Evolutionary conservation across 2,113 vertebrate genomes (phyloP), one percentile per base, ranked within the genome.

Genomic region (Pongo pygmaeus): DNA sequence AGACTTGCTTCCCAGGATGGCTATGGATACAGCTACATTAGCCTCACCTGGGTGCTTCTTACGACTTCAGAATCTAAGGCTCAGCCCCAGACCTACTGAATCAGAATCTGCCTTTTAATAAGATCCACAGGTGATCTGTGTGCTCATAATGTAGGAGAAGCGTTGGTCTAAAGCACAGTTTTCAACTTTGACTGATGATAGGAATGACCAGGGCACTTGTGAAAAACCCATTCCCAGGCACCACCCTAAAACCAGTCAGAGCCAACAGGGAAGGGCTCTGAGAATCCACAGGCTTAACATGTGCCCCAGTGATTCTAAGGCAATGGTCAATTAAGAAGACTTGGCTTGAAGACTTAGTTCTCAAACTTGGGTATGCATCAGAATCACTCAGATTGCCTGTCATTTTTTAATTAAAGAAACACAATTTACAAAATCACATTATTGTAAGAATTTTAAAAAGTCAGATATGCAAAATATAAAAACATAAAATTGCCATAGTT

Each of bases 221-320:
- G 85, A 11, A 61, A 84, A 83, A 46, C 1, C 72, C 11, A 61
- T 8, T 48, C 32, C 46, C 61, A 25, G 14, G 3, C 20, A 0
- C 12, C 5, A 38, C 46, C 40, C 57, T 35, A 5, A 8, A 43
- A 14, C 14, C 40, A 32, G 1, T 75, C 57, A 30, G 11, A 64
- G 18, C n/a, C 20, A 3, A 8, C 8, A 3, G 14, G 64, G 27
- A 4, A 1, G 22, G 55, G 12, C 25, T 74, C 38, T 52, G 57
- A 64, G 20, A 61, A 43, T 4, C 6, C n/a, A 11, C 1, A 25
- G 14, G 32, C 18, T 14, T 22, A n/a, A 6, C 43, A 57, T 61
- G 3, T 10, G 3, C 40, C 35, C 23, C 0, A 0, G 35, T 2
- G 2, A 38, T 46, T 48, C 16, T 17, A 30, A 1, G 2, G 1